phyloP scores from a whole-genome alignment of 2,888 invertebrate genomes.

The Heliconius aoede region DNA sequence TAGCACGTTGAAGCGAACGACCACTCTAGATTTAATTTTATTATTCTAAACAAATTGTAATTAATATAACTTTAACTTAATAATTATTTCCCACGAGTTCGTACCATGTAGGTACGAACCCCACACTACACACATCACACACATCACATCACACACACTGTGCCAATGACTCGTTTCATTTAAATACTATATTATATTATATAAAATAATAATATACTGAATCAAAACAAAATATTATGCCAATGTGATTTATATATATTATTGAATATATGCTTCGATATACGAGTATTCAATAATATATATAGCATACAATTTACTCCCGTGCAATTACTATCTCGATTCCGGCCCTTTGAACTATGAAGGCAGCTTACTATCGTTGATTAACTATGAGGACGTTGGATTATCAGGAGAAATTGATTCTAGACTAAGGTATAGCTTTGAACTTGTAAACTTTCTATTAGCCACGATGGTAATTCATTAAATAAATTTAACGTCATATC shows the following conservation, averaged over 20 bases:
- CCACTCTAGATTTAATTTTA: too few species aligned
- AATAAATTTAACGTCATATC: neutral
- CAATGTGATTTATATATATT: neutral
- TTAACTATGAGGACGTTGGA: neutral
- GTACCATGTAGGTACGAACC: too few species aligned
- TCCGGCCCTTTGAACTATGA: conserved; percentile 4
- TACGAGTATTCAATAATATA: neutral
- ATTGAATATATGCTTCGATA: neutral
- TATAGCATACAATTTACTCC: neutral
- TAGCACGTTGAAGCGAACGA: too few species aligned
- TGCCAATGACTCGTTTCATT: too few species aligned
- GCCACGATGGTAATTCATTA: conserved; percentile 1
- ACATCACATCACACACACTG: too few species aligned
- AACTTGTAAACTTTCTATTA: conserved; percentile 13
- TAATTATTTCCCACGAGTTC: too few species aligned
- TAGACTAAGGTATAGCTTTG: neutral
- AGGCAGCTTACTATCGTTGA: conserved; percentile 10
- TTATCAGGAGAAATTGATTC: conserved; percentile 6
- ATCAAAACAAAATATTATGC: neutral
- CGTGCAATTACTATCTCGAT: conserved; percentile 11
- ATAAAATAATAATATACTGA: neutral
- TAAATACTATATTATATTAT: too few species aligned
- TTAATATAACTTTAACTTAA: too few species aligned
- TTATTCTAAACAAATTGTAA: too few species aligned
- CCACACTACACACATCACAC: too few species aligned